These are phyloP conservation scores for Synanthedon formicaeformis DNA, from an alignment of 2,888 invertebrate species.

Conservation along the genomic window DNA sequence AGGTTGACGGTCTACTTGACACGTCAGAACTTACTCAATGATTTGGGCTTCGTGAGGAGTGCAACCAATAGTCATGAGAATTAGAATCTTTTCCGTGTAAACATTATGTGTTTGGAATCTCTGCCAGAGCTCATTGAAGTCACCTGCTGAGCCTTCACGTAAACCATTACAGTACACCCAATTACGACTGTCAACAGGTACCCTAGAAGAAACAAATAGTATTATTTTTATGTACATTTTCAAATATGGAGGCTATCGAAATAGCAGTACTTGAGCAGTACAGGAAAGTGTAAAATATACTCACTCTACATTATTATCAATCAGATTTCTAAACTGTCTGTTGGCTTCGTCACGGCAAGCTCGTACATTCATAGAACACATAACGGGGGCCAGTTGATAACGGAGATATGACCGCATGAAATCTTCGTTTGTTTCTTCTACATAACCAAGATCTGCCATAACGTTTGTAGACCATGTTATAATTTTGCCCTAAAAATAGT, in stretches of 20 bases:
- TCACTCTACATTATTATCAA: constrained; percentile 17
- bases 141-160: constrained; percentile 68
- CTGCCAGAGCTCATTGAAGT: constrained; percentile 76
- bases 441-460: constrained; percentile 33
- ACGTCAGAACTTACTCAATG: not conserved
- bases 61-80: constrained; percentile 78
- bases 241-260: too few relatives aligned
- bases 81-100: constrained; percentile 75
- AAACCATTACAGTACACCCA: constrained; percentile 83
- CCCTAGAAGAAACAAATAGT: constrained; percentile 20
- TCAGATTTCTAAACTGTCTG: constrained; percentile 25
- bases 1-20: too few relatives aligned
- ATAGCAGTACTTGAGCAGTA: too few relatives aligned
- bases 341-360: constrained; percentile 30
- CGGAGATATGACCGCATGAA: constrained; percentile 53
- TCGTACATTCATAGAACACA: constrained; percentile 30
- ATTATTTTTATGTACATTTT: too few relatives aligned
- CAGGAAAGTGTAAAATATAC: too few relatives aligned
- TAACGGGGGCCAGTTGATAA: constrained; percentile 40
- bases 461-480: constrained; percentile 27
- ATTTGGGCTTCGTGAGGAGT: constrained; percentile 44
- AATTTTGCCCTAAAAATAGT: constrained; percentile 23
- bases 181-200: constrained; percentile 63
- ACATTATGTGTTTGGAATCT: constrained; percentile 71
- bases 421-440: constrained; percentile 19